Conservation (phyloP, 2,888 invertebrate genomes). For the Patella pellucida region DNA sequence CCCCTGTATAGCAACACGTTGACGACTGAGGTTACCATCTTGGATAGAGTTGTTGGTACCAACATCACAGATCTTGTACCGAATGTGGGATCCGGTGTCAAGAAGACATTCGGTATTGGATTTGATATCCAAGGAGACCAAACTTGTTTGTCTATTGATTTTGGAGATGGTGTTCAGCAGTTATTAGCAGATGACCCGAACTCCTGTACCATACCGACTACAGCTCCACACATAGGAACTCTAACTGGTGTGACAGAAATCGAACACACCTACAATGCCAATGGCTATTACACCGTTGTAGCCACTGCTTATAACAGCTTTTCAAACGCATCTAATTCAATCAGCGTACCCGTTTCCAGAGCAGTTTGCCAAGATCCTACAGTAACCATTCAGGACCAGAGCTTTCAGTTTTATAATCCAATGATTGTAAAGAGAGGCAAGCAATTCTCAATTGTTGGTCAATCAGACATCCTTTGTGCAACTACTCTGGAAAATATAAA, state of each 20-base stretch:
- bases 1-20: constrained; percentile 25
- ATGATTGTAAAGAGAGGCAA: constrained; percentile 26
- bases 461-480: constrained; percentile 51
- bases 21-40: constrained; percentile 29
- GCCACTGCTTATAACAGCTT: constrained; percentile 39
- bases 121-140: constrained; percentile 46
- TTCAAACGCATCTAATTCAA: constrained; percentile 14
- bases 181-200: constrained; percentile 33
- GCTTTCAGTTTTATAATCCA: constrained; percentile 29
- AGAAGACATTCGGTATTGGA: constrained; percentile 42
- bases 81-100: constrained; percentile 32
- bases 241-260: constrained; percentile 16
- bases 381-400: constrained; percentile 44
- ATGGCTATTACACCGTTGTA: constrained; percentile 33
- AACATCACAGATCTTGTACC: constrained; percentile 33
- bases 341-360: constrained; percentile 45
- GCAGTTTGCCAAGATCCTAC: constrained; percentile 53
- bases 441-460: constrained; percentile 39
- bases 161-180: constrained; percentile 40
- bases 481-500: constrained; percentile 55
- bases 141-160: constrained; percentile 55
- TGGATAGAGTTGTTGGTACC: constrained; percentile 37
- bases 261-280: constrained; percentile 30
- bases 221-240: neutral
- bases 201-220: constrained; percentile 28